A percentile compares a stretch with the other conserved stretches of the same genome.
These are phyloP conservation scores for Microtus ochrogaster DNA, from an alignment of 2,113 vertebrate species.

Conservation along the genomic window DNA sequence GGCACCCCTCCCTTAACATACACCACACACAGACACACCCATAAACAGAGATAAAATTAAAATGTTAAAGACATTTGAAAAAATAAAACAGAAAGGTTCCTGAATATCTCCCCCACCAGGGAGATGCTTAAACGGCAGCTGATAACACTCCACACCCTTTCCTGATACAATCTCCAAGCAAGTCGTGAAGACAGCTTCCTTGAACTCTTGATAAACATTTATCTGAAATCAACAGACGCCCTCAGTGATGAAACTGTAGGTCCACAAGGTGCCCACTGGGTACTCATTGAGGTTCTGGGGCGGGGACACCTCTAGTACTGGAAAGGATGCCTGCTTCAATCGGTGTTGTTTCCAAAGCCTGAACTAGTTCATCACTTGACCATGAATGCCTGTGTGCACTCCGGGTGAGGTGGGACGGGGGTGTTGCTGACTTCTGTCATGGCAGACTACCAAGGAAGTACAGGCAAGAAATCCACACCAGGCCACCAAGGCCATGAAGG, in stretches of 20 bases:
- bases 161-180: conserved; percentile 66
- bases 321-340: not conserved
- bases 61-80: not conserved
- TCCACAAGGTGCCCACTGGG: not conserved
- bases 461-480: conserved; percentile 3
- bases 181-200: conserved; percentile 56
- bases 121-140: conserved; percentile 7
- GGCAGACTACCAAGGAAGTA: not conserved
- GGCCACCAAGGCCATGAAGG: not conserved
- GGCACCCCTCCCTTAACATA: not conserved
- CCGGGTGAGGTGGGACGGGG: not conserved
- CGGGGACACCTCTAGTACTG: not conserved
- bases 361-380: not conserved
- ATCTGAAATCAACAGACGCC: conserved; percentile 24
- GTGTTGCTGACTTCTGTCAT: not conserved
- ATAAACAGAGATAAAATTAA: not conserved
- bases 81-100: not conserved
- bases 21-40: not conserved
- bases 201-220: conserved; percentile 34
- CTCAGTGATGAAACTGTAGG: not conserved
- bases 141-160: conserved; percentile 63
- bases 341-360: not conserved
- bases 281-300: not conserved
- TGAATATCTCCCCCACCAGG: not conserved
- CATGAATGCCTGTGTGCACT: not conserved